Evolutionary conservation across 2,113 vertebrate species (phyloP), one percentile per base, ranked within the genome.

Genomic region (Passer montanus): DNA sequence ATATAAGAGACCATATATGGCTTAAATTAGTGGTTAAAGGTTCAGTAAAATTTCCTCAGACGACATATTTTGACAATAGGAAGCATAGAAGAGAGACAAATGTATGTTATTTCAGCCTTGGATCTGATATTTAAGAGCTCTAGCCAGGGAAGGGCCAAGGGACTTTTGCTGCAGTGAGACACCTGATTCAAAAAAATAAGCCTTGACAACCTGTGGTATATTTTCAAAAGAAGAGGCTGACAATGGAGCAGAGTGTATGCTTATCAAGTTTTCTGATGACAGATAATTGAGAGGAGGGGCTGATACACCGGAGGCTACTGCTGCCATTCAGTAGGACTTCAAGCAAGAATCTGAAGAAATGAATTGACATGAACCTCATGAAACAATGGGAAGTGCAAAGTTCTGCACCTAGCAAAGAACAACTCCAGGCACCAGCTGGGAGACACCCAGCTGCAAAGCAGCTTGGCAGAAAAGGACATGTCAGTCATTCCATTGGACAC

Each of bases 341-440:
- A 46, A 53, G 12, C 30, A 52, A 53, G 10, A 75, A 11, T 15
- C 13, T 60, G 41, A 15, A 75, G 35, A 79, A 89, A 56, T 11
- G 30, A 35, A 7, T 16, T 44, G 35, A 62, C 8, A 24, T 9
- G 11, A 83, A 56, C 3, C 2, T 72, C 11, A 19, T 13, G 5
- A 31, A 75, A n/a, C 26, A 72, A 44, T 11, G 35, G 17, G 10
- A 90, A 59, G 6, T 13, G 15, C 7, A 53, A 43, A 73, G 23
- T 37, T 33, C n/a, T 68, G 13, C 12, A 44, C 7, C 7, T 41
- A 13, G 23, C 23, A n/a, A 37, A 13, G 12, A 82, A 35, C 8
- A 59, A 28, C 10, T 10, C 6, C 18, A 63, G 15, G 7, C 18
- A 68, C 4, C 2, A 2, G 4, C 4, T 41, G 4, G 14, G 10